phyloP scores from a whole-genome alignment of 2,888 invertebrate species.

The Hecatera dysodea region DNA sequence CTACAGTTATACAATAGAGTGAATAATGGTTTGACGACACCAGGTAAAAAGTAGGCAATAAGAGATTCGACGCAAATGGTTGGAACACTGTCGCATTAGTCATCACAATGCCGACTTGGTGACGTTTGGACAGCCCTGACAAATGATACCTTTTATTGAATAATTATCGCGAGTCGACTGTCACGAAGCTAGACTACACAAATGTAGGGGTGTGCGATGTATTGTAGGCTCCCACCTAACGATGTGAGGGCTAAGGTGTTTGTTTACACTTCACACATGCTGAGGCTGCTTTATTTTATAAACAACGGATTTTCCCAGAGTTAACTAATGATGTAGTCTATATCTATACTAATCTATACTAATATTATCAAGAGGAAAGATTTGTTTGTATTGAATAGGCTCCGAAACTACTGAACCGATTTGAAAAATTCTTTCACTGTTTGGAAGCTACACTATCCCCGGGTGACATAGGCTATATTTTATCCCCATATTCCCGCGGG shows the following conservation, averaged over 20 bases:
- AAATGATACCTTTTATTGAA: constrained; percentile 89
- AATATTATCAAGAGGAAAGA: no score
- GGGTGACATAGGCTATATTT: no score
- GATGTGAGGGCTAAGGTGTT: constrained; percentile 42
- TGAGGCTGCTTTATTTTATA: constrained; percentile 24
- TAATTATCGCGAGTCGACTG: constrained; percentile 82
- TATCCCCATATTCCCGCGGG: no score
- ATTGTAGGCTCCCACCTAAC: constrained; percentile 15
- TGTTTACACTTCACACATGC: constrained; percentile 26
- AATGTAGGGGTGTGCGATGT: constrained; percentile 66
- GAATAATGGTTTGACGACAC: constrained; percentile 84
- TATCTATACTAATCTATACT: no score
- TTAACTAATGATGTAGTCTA: constrained; percentile 12
- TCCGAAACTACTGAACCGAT: no score
- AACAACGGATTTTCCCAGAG: constrained; percentile 18
- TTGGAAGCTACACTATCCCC: no score
- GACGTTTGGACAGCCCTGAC: constrained; percentile 87
- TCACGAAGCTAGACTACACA: constrained; percentile 74
- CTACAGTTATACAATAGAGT: constrained; percentile 81
- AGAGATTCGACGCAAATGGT: constrained; percentile 84
- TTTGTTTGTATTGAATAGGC: no score
- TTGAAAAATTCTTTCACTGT: no score
- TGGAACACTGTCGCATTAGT: constrained; percentile 87
- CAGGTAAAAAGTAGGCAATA: constrained; percentile 88
- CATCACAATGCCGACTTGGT: constrained; percentile 87